phyloP scores from a whole-genome alignment of 2,113 vertebrate species.

The Otus sunia region DNA sequence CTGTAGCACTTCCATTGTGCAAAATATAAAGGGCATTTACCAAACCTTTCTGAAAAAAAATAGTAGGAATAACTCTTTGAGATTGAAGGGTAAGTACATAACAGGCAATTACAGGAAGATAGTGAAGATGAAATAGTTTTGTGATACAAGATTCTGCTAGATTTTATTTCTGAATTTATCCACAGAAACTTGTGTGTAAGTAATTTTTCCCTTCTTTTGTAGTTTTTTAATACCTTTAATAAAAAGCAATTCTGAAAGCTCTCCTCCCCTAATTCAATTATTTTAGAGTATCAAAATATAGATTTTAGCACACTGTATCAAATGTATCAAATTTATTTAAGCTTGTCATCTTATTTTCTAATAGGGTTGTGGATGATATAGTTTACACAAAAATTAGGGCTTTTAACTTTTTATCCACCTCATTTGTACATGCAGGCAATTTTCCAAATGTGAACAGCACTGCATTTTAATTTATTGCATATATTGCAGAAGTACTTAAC shows the following conservation, averaged over 20 bases:
- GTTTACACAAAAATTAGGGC: not conserved
- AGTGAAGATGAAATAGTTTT: not conserved
- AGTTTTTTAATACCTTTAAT: not conserved
- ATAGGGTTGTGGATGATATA: not conserved
- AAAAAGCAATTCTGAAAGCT: not conserved
- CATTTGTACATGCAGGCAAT: not conserved
- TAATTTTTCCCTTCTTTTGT: not conserved
- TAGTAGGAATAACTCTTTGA: not conserved
- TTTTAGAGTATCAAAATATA: not conserved
- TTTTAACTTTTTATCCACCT: not conserved
- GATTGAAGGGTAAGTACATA: not conserved
- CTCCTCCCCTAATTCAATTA: not conserved
- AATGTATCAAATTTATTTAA: not conserved
- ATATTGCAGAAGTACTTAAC: not conserved
- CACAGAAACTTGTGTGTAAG: not conserved
- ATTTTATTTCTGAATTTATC: conserved; percentile 25
- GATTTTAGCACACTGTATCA: not conserved
- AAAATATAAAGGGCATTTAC: conserved; percentile 3
- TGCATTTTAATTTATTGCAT: not conserved
- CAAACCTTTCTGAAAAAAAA: not conserved
- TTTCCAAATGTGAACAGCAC: not conserved
- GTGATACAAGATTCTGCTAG: not conserved
- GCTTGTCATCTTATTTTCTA: not conserved
- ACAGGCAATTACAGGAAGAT: not conserved
- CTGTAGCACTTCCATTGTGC: not conserved